A percentile compares a stretch with the other conserved stretches of the same genome.
Conservation (phyloP, 1,140 invertebrate genomes). For the Neuroterus valhalla region DNA sequence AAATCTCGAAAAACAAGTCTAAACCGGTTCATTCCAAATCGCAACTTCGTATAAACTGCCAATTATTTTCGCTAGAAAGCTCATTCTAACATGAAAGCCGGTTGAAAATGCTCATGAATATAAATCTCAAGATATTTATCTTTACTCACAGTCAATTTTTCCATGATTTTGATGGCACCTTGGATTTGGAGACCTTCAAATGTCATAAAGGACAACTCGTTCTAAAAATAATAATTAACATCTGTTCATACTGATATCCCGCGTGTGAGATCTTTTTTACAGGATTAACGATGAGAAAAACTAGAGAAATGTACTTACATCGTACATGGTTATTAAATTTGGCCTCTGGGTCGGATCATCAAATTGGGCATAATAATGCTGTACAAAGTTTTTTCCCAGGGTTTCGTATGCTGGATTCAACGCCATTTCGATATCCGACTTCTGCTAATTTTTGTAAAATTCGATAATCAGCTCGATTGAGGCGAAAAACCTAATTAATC, state of each 20-base stretch:
- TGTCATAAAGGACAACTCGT: slow-evolving; percentile 94
- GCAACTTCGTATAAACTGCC: not conserved
- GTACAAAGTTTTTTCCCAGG: slow-evolving; percentile 94
- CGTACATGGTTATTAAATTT: slow-evolving; percentile 92
- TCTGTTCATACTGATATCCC: too few relatives aligned
- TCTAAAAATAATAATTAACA: slow-evolving; percentile 77
- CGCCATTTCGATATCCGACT: slow-evolving; percentile 77
- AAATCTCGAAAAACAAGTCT: not conserved
- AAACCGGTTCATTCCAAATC: not conserved
- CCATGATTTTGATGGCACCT: slow-evolving; percentile 94
- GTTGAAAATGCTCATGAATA: not conserved
- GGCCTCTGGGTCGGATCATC: slow-evolving; percentile 89
- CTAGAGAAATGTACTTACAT: slow-evolving; percentile 81
- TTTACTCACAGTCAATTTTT: slow-evolving; percentile 91
- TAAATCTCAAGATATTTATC: slow-evolving; percentile 15
- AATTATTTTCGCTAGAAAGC: not conserved
- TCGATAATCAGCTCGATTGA: too few relatives aligned
- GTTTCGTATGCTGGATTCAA: slow-evolving; percentile 92
- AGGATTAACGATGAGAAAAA: not conserved
- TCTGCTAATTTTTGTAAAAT: too few relatives aligned
- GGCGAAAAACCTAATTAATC: too few relatives aligned
- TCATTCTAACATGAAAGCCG: not conserved
- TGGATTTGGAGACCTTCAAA: slow-evolving; percentile 95
- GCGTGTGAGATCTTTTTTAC: not conserved
- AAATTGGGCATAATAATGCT: slow-evolving; percentile 93